phyloP scores from a whole-genome alignment of 2,888 invertebrate genomes.

The Morpho achilles region DNA sequence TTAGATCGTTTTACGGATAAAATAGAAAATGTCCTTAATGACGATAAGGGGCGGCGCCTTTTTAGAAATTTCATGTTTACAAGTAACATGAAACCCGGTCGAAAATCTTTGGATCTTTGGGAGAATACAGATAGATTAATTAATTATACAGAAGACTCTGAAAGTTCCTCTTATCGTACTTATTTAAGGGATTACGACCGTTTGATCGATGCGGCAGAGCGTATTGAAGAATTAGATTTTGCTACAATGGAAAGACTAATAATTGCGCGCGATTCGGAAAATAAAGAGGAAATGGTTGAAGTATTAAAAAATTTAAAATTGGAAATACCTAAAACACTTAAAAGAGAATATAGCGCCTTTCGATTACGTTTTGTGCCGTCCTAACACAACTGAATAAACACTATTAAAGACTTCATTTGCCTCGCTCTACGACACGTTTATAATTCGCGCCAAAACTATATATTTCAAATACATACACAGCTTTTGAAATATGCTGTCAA shows the following conservation, averaged over 20 bases:
- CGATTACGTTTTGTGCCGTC: conserved; percentile 52
- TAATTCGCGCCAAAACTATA: conserved; percentile 43
- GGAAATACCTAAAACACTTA: conserved; percentile 61
- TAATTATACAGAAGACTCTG: conserved; percentile 49
- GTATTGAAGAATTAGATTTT: conserved; percentile 65
- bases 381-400: conserved; percentile 32
- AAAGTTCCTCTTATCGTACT: conserved; percentile 47
- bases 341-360: conserved; percentile 60
- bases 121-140: conserved; percentile 61
- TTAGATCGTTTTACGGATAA: conserved; percentile 73
- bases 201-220: conserved; percentile 60
- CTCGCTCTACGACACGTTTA: conserved; percentile 38
- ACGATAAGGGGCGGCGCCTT: conserved; percentile 64
- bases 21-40: conserved; percentile 71
- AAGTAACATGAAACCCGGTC: conserved; percentile 60
- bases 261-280: conserved; percentile 51
- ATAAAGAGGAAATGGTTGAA: conserved; percentile 53
- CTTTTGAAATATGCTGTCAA: no score
- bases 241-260: conserved; percentile 61
- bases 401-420: conserved; percentile 29
- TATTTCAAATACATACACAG: no score
- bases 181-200: conserved; percentile 53
- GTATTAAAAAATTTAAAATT: conserved; percentile 55
- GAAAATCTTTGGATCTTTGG: conserved; percentile 59
- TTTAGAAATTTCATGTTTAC: conserved; percentile 71